Evolutionary conservation across 2,113 vertebrate genomes (phyloP), one percentile per base, ranked within the genome.

Genomic region (Gambusia holbrooki): DNA sequence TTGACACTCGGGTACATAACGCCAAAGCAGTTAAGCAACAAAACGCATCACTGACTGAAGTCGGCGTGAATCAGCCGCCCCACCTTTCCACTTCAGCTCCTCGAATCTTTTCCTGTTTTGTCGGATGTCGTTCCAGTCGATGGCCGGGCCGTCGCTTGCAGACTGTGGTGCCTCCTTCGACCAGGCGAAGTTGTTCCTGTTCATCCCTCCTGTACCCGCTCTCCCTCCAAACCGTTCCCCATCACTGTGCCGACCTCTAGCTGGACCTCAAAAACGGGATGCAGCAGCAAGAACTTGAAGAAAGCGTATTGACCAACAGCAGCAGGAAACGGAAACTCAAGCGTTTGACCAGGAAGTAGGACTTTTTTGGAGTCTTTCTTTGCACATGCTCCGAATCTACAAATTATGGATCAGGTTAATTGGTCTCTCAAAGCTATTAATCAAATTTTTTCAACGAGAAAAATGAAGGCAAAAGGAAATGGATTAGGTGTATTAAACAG

Each of bases 71-170:
- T 61, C 4, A 0, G 61, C 61, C 22, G 1, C 40, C 93, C 92
- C 82, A 99, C 98, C 97, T 92, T 95, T 94, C 97, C 97, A 99
- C 75, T 98, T 99, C 83, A 96, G 93, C 75, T 94, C 91, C 71
- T 93, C 94, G 73, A 96, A 97, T 90, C 96, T 97, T 1, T 93
- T 87, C 77, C 82, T 94, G 87, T 98, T 96, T 89, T 96, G 93
- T 83, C 96, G 92, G 78, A 98, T 81, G 42, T 88, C 76, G 7
- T 89, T 89, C 97, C 98, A 98, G 75, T 99, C 93, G 75, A 99
- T 97, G 30, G 88, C 33, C 1, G 76, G 54, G 4, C 3, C 68
- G 0, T 1, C 64, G 0, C n/a, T 37, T 64, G 86, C 28, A 33
- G 77, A 51, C 68, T 92, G 25, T 4, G 84, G 63, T 17, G 73